These are phyloP conservation scores for Phylloscopus trochilus DNA, from an alignment of 2,113 vertebrate species.

Conservation along the genomic window DNA sequence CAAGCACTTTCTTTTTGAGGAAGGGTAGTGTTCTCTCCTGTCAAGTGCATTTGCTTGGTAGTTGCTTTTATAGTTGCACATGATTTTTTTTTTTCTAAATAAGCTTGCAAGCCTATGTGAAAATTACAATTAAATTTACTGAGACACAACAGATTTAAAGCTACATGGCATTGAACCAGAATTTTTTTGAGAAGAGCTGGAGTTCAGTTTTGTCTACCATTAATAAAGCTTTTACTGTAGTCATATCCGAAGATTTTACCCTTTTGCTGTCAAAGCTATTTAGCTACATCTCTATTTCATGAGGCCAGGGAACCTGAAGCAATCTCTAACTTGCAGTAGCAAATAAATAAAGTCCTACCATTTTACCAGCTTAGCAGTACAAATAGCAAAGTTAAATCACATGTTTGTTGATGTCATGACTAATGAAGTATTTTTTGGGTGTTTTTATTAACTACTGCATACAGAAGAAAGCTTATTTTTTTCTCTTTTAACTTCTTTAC, in stretches of 20 bases:
- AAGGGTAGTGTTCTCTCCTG: not conserved
- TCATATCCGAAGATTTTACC: not conserved
- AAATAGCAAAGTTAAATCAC: not conserved
- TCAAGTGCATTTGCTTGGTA: not conserved
- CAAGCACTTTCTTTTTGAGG: not conserved
- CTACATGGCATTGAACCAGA: not conserved
- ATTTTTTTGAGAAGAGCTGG: not conserved
- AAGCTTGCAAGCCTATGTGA: not conserved
- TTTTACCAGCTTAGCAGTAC: not conserved
- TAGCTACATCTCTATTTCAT: not conserved
- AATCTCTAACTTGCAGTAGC: not conserved
- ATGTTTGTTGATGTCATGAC: not conserved
- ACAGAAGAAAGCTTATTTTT: not conserved
- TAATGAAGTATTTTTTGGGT: not conserved
- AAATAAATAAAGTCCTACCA: not conserved
- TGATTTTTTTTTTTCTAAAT: not conserved
- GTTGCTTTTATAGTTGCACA: not conserved
- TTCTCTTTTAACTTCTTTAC: not conserved
- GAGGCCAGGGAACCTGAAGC: not conserved
- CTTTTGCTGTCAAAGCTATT: not conserved
- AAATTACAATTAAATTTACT: not conserved
- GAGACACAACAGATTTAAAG: not conserved
- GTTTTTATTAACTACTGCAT: not conserved
- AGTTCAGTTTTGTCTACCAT: not conserved
- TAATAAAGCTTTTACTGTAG: not conserved